Evolutionary conservation across 1,140 invertebrate species (phyloP), one percentile per base, ranked within the genome.

Genomic region (Bombus waltoni): DNA sequence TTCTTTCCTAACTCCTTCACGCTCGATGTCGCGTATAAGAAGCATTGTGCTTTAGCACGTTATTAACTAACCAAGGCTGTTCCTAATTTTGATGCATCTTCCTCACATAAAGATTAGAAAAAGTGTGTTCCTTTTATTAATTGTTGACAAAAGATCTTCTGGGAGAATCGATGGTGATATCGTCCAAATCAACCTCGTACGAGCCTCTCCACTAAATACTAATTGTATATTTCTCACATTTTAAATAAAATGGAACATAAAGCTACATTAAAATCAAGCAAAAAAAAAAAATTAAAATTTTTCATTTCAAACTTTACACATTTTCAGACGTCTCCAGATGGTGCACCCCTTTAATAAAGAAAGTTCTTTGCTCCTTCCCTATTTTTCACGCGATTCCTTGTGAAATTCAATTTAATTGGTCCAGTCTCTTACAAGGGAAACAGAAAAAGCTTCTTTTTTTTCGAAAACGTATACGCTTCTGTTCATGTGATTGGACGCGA

Each of bases 401-500:
- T 65, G 62, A 32, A 66, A 68, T 62, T 10, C 28, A 62, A 62
- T 13, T 62, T 62, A 62, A 62, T 22, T n/a, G 59, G 59, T 13
- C 59, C 59, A 62, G 28, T 4, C 59, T 62, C 28, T 62, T 62
- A 62, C 59, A 62, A 66, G 13, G 6, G n/a, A 15, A 66, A 32
- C 53, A 25, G 15, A 40, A 40, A 10, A 4, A 8, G 44, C 8
- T 44, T 9, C 35, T 13, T 68, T 15, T 32, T n/a, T 53, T 53
- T 18, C 22, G 5, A 53, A 53, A 53, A 53, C 59, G 11, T 62
- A n/a, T 62, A 62, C 28, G 57, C 53, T 5, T 42, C 8, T 22
- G 25, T 28, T 28, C 22, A 3, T 42, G 13, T 42, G 11, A 70
- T 84, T 76, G 86, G 66, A 74, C 79, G 66, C 47, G 74, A 88